phyloP scores from a whole-genome alignment of 2,888 invertebrate genomes.

The Acanthosepion lycidas region DNA sequence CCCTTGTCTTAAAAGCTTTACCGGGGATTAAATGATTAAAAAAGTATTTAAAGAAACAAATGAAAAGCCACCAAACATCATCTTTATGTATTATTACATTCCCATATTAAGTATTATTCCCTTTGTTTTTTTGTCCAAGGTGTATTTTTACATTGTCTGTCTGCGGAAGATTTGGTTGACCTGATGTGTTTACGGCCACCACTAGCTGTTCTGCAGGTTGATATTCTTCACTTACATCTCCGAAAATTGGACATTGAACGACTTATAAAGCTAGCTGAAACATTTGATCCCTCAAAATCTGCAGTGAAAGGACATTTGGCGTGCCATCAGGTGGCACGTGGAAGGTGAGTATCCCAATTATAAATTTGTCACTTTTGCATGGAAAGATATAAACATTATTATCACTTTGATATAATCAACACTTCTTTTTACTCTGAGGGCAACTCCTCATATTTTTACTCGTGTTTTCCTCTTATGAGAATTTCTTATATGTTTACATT shows the following conservation, averaged over 20 bases:
- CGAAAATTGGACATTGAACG: slow-evolving; percentile 57
- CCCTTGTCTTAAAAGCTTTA: too few relatives aligned
- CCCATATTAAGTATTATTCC: neutral
- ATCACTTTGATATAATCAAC: too few relatives aligned
- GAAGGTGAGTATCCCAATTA: slow-evolving; percentile 52
- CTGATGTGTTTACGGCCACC: slow-evolving; percentile 71
- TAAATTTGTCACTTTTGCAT: neutral
- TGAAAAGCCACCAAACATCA: too few relatives aligned
- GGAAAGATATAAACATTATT: too few relatives aligned
- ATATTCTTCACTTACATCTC: slow-evolving; percentile 67
- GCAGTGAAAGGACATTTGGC: slow-evolving; percentile 60
- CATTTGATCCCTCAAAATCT: slow-evolving; percentile 81
- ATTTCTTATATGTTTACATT: too few relatives aligned
- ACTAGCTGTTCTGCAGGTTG: slow-evolving; percentile 69
- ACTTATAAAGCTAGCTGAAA: slow-evolving; percentile 76
- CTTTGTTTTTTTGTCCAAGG: slow-evolving; percentile 55
- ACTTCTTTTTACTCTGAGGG: too few relatives aligned
- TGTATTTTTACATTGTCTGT: slow-evolving; percentile 69
- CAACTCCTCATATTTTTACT: too few relatives aligned
- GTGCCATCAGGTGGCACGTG: slow-evolving; percentile 56
- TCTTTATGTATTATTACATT: too few relatives aligned
- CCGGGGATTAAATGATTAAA: too few relatives aligned
- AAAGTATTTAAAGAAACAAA: too few relatives aligned
- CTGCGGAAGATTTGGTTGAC: slow-evolving; percentile 68
- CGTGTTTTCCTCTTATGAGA: too few relatives aligned